Base-by-base conservation (phyloP, 2,888 invertebrate genomes). In the Dysmachus trigonus region DNA sequence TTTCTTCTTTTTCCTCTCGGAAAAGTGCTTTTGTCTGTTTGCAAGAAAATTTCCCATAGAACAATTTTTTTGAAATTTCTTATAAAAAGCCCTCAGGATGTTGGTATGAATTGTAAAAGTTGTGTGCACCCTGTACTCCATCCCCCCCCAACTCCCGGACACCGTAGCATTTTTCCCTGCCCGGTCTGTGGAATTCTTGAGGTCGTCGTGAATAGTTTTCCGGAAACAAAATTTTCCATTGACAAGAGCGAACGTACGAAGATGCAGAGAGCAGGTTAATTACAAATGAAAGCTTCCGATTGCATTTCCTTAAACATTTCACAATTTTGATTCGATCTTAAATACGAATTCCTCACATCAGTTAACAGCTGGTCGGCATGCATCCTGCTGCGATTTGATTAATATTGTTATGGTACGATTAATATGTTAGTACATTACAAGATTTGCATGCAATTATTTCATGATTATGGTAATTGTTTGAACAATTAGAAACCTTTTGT, bases 21-120 rank as follows among this genome's bases (percentile, higher is more conserved):
- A 83, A 83, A 72, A 83, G 83, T 83, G 72, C 83, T 83, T 83
- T 83, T 83, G 83, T 83, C 83, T 83, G 83, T 83, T 83, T 83
- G 83, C 27, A 72, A 72, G 53, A 83, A 83, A 83, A 83, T 53
- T 27, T 83, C 83, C 71, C n/a, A 72, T 71, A 27, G 71, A 72
- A 83, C 41, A 72, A 38, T 33, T 38, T 72, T n/a, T 83, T 83
- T 83, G 27, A 72, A 83, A 72, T 83, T 83, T 83, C 83, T 83
- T 83, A 83, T 72, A 83, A 83, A 72, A 83, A 41, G 83, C 83
- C 83, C 83, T 83, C 83, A 83, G 83, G 83, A 72, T 83, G 83
- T 72, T 83, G 83, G 83, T 83, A 83, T 83, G 83, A 83, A 83
- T 83, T 83, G 83, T 83, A 83, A 83, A 83, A 83, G 83, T 83